Conservation (phyloP, 1,140 invertebrate genomes). For the Trachelipus rathkii region DNA sequence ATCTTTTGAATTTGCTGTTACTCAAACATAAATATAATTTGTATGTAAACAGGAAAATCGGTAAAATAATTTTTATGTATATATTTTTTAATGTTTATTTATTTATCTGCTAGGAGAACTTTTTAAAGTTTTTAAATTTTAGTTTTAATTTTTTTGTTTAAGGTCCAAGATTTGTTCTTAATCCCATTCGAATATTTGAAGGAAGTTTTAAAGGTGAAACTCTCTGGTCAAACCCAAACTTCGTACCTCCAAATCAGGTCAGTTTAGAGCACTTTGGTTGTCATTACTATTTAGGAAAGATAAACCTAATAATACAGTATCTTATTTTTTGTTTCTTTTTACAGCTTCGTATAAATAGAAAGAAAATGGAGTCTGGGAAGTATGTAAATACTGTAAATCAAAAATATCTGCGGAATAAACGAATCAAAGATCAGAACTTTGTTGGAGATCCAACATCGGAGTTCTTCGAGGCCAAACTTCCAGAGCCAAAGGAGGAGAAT, state of each 20-base stretch:
- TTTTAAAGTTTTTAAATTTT: not conserved
- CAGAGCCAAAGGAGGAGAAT: too few relatives aligned
- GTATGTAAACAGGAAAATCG: too few relatives aligned
- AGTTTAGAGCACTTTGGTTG: conserved; percentile 29
- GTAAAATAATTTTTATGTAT: too few relatives aligned
- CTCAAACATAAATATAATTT: too few relatives aligned
- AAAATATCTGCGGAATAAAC: not conserved
- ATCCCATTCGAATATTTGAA: conserved; percentile 88
- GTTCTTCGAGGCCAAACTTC: not conserved
- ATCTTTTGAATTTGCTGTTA: too few relatives aligned
- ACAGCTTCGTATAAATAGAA: not conserved
- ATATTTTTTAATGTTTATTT: too few relatives aligned
- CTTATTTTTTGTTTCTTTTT: not conserved
- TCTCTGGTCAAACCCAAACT: conserved; percentile 90
- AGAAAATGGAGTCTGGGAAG: not conserved
- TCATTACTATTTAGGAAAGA: not conserved
- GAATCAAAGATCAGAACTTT: not conserved
- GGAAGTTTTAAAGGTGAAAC: conserved; percentile 89
- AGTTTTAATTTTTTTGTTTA: not conserved
- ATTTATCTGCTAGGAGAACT: not conserved
- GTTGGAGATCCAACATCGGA: not conserved
- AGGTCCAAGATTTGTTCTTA: conserved; percentile 87
- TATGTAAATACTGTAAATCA: not conserved
- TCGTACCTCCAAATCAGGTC: conserved; percentile 82
- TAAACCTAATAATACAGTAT: not conserved